Evolutionary conservation across 92 coral and sea anemone genomes (phyloP), one percentile per base, ranked within the genome.

Genomic region (Palythoa caribaeorum): DNA sequence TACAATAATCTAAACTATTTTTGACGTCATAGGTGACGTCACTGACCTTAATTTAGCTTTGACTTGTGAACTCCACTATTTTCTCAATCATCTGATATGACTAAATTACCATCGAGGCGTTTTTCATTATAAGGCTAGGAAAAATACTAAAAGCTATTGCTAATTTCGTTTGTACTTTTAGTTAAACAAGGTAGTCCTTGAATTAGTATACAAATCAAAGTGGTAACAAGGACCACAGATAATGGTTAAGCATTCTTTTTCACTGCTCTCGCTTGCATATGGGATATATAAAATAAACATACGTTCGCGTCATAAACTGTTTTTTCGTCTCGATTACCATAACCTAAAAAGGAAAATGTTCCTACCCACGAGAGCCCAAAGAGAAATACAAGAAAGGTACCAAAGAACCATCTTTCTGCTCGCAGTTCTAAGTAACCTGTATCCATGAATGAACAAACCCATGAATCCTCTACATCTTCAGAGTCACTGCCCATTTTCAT

Each of bases 381-480:
- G 79, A 40, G 53, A 39, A 51, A 88, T 44, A 38, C 78, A 88
- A 78, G 73, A 6, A 44, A 44, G 48, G 48, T 44, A 44, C 6
- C 40, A 60, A 86, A 16, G 9, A 77, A 88, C 80, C 71, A 78
- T 53, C 57, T 88, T 73, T 53, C 48, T 44, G 48, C 48, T 88
- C 73, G 39, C 86, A 79, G 50, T 88, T 71, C 87, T 81, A 55
- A 48, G 55, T 14, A 78, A 48, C 79, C 52, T 59, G 69, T 77
- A 75, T 38, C 78, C 48, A 44, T 6, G 48, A 44, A 44, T 44
- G 48, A 3, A 44, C 48, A 3, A 9, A 83, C 84, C 73, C 48
- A 78, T 37, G 65, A 89, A 76, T 84, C 80, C 72, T 75, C 80
- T 48, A 52, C 79, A 84, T 89, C 88, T 83, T 88, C 79, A 79